Base-by-base conservation (phyloP, 2,113 vertebrate genomes). In the Psilopogon haemacephalus region DNA sequence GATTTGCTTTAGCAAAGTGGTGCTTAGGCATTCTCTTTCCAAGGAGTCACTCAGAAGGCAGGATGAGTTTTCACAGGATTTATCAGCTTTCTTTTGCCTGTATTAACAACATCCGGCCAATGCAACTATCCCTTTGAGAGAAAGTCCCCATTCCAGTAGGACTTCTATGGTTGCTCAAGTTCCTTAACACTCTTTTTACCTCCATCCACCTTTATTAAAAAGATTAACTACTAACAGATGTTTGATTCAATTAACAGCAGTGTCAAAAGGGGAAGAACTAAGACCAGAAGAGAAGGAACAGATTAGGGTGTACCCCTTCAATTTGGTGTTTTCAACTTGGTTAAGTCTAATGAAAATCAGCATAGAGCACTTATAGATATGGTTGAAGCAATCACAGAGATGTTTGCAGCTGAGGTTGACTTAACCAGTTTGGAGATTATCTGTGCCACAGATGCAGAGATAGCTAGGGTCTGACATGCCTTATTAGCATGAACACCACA, bases 241-340 rank as follows among this genome's bases (percentile, higher is more conserved):
- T 69, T 93, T 83, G 88, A 93, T 59, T 42, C 60, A 88, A 80
- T 85, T 93, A 94, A 50, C 40, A 69, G 17, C 37, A 52, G 15
- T 52, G 63, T 77, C 8, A 6, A 91, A 85, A 85, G 32, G 24
- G 32, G 52, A 82, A 86, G 75, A 91, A 67, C 59, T 65, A 28
- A 55, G 48, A 27, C 37, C 52, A 60, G 79, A 89, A 42, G 48
- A 85, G 59, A 79, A 91, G 63, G 46, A 83, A 55, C 28, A 52
- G 82, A 77, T 88, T 86, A 80, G 26, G 59, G 30, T 85, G 56
- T 71, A 46, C 5, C 93, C 52, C 76, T 89, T 86, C 82, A 88
- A 42, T 95, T 76, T 80, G 72, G 48, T 33, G 28, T 74, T 91
- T 91, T 89, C 71, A 71, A 17, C 37, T 91, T 86, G 30, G 74